Percentiles rank a stretch among this genome's conserved stretches.
Conservation (phyloP, 2,797 vertebrate genomes). For the Rhincodon typus region DNA sequence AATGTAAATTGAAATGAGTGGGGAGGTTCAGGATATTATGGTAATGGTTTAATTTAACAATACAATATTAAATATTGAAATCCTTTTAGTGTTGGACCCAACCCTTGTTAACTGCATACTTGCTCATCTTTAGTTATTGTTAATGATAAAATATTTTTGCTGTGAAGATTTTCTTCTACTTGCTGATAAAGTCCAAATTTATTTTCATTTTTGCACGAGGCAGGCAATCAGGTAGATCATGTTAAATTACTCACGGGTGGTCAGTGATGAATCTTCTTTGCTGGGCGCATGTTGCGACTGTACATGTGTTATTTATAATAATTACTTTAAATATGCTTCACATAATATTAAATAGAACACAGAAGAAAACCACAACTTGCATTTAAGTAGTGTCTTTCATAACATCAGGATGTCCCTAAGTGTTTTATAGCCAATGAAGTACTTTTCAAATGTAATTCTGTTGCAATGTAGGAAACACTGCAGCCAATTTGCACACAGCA, state of each 20-base stretch:
- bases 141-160: not conserved
- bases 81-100: not conserved
- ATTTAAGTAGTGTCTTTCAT: too few species aligned
- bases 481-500: too few species aligned
- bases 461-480: too few species aligned
- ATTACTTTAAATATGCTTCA: not conserved
- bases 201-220: not conserved
- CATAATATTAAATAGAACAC: not conserved
- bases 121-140: not conserved
- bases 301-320: not conserved
- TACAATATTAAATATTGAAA: not conserved
- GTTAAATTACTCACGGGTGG: not conserved
- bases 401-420: too few species aligned
- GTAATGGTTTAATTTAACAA: not conserved
- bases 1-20: not conserved
- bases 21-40: not conserved
- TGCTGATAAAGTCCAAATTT: not conserved
- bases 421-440: too few species aligned
- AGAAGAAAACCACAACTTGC: too few species aligned
- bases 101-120: not conserved
- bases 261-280: not conserved
- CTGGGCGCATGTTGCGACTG: not conserved
- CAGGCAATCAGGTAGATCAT: not conserved
- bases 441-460: too few species aligned
- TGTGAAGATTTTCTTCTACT: not conserved